Conservation (phyloP, 2,888 invertebrate species). For the Cotesia congregata region DNA sequence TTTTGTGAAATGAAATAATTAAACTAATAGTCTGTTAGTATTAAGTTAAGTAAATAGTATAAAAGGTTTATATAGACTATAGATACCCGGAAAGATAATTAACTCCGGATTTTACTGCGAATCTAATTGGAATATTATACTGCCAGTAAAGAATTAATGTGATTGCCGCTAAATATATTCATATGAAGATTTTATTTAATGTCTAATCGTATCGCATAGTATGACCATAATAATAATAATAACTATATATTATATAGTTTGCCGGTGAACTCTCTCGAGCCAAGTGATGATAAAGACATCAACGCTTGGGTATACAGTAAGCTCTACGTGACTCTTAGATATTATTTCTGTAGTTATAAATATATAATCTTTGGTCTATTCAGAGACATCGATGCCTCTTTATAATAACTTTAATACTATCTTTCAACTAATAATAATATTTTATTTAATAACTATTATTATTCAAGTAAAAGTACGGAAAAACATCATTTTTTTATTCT, state of each 20-base stretch:
- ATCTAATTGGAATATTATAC: conserved; percentile 18
- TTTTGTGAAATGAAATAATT: neutral
- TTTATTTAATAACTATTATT: too few species aligned
- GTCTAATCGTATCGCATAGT: neutral
- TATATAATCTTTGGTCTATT: neutral
- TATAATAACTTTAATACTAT: neutral
- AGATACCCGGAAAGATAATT: neutral
- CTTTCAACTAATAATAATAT: neutral
- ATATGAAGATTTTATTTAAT: neutral
- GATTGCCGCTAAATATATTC: conserved; percentile 13
- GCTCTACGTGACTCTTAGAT: conserved; percentile 19
- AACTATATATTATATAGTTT: neutral
- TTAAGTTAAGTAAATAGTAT: neutral
- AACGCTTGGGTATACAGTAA: conserved; percentile 51
- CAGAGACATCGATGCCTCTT: neutral
- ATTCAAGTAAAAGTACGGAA: too few species aligned
- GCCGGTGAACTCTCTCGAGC: conserved; percentile 21
- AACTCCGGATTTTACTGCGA: neutral
- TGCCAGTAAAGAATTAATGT: conserved; percentile 4
- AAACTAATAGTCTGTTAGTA: neutral
- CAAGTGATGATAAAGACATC: conserved; percentile 56
- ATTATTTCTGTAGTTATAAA: neutral
- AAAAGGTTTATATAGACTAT: neutral
- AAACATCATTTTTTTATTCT: too few species aligned
- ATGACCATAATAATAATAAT: neutral